Percentiles rank a stretch among this genome's conserved stretches.
These are phyloP conservation scores for Shargacucullia verbasci DNA, from an alignment of 2,888 invertebrate species.

Conservation along the genomic window DNA sequence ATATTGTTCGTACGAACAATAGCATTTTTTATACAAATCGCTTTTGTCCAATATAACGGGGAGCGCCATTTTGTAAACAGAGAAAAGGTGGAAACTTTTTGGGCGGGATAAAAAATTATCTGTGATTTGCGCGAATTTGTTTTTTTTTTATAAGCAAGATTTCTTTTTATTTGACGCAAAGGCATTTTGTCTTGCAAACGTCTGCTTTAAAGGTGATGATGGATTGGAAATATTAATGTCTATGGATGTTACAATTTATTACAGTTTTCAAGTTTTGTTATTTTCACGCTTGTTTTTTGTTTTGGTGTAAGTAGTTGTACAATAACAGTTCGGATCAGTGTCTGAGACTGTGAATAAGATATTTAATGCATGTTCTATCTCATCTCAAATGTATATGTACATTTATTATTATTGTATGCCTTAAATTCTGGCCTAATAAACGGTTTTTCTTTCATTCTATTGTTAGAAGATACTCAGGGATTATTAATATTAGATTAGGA, in stretches of 20 bases:
- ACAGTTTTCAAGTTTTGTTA: conserved; percentile 13
- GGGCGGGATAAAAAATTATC: conserved; percentile 56
- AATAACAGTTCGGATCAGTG: not conserved
- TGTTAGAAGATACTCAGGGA: too few relatives aligned
- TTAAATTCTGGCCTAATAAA: too few relatives aligned
- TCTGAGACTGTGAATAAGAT: too few relatives aligned
- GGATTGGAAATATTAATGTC: conserved; percentile 34
- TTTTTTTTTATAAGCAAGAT: conserved; percentile 33
- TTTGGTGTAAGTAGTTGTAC: not conserved
- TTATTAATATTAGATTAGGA: too few relatives aligned
- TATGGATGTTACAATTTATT: conserved; percentile 11
- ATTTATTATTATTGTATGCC: too few relatives aligned
- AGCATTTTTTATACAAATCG: conserved; percentile 75
- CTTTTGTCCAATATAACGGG: conserved; percentile 68
- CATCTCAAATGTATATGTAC: too few relatives aligned
- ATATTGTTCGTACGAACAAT: conserved; percentile 77
- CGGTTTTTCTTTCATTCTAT: too few relatives aligned
- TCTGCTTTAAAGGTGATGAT: conserved; percentile 42
- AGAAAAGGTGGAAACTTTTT: conserved; percentile 49
- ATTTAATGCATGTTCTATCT: too few relatives aligned
- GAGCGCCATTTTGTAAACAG: conserved; percentile 60
- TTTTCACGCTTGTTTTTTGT: conserved; percentile 8
- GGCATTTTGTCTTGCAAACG: conserved; percentile 36
- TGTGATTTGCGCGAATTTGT: conserved; percentile 56
- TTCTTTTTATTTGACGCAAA: conserved; percentile 40